These are phyloP conservation scores for Drosophila merina DNA, from an alignment of 2,888 invertebrate genomes.

Conservation along the genomic window DNA sequence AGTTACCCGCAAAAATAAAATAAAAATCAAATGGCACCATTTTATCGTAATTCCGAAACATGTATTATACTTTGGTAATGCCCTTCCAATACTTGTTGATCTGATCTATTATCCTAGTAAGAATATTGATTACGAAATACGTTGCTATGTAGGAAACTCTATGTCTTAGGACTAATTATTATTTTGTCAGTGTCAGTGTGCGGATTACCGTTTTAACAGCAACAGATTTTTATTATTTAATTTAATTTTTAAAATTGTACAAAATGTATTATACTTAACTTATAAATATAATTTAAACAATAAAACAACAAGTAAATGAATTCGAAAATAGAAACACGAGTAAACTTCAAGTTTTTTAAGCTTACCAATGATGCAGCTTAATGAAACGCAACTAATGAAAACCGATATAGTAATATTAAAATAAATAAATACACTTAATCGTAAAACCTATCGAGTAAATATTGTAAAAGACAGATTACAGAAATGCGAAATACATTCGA, in stretches of 20 bases:
- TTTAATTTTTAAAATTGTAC: conserved; percentile 82
- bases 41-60: conserved; percentile 38
- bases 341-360: conserved; percentile 70
- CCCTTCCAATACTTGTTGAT: conserved; percentile 54
- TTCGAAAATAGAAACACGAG: conserved; percentile 32
- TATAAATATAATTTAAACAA: conserved; percentile 70
- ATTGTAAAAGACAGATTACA: conserved; percentile 43
- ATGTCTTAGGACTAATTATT: conserved; percentile 55
- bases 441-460: conserved; percentile 19
- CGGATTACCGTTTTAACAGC: conserved; percentile 46
- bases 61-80: conserved; percentile 58
- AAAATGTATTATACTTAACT: conserved; percentile 83
- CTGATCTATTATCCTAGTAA: conserved; percentile 22
- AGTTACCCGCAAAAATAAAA: conserved; percentile 60
- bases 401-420: conserved; percentile 20
- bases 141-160: conserved; percentile 32
- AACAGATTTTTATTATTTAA: conserved; percentile 57
- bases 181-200: conserved; percentile 48
- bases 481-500: conserved; percentile 39
- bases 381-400: conserved; percentile 33
- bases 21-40: conserved; percentile 28
- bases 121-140: conserved; percentile 23
- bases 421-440: conserved; percentile 29
- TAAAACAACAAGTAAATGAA: conserved; percentile 23
- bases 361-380: conserved; percentile 33